Percentiles rank a stretch among this genome's conserved stretches.
phyloP scores from a whole-genome alignment of 2,797 vertebrate genomes.

The Aselliscus stoliczkanus region DNA sequence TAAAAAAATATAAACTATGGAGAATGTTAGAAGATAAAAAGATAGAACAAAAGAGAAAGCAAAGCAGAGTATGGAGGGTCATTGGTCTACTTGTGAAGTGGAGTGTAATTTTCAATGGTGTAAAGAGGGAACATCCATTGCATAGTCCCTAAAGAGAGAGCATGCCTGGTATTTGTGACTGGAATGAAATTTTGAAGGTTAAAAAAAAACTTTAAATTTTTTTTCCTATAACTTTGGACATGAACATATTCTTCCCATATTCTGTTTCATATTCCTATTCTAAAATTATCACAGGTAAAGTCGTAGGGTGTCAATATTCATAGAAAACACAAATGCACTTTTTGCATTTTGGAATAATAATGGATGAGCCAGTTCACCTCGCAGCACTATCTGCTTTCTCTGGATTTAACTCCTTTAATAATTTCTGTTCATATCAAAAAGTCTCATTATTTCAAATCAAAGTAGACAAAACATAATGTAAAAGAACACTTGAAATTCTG shows the following conservation, averaged over 20 bases:
- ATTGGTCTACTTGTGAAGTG: not conserved
- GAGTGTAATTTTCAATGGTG: not conserved
- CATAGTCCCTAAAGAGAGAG: not conserved
- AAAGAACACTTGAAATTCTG: not conserved
- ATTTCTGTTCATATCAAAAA: slow-evolving; percentile 23
- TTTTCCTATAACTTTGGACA: not conserved
- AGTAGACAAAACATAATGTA: not conserved
- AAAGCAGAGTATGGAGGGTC: not conserved
- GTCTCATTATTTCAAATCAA: slow-evolving; percentile 41
- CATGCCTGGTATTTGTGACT: no score
- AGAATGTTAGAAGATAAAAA: not conserved
- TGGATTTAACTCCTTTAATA: slow-evolving; percentile 3
- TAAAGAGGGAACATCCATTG: not conserved
- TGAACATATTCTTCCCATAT: not conserved
- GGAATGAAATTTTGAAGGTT: not conserved
- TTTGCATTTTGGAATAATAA: not conserved
- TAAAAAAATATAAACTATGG: not conserved
- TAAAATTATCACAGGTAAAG: not conserved
- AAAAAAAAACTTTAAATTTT: not conserved
- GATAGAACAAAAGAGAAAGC: not conserved
- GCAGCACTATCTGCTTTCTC: not conserved
- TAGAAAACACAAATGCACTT: not conserved
- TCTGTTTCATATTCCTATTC: not conserved
- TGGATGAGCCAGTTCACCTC: not conserved
- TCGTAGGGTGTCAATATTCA: not conserved